Evolutionary conservation across 1,140 invertebrate species (phyloP).

Genomic region (Lasioglossum albipes): DNA sequence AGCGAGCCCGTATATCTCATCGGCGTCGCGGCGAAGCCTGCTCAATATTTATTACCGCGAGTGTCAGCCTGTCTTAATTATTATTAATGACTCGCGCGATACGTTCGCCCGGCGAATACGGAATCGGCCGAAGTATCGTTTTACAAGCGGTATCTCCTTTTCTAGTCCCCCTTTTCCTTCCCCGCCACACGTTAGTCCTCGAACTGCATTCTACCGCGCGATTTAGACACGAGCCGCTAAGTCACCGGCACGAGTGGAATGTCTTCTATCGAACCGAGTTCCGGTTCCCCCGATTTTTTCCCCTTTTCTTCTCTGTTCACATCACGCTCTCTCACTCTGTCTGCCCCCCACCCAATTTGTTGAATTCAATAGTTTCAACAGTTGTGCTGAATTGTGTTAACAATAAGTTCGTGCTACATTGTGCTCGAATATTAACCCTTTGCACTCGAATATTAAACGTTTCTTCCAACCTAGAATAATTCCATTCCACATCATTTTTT

Average conservation of each 20-base stretch:
- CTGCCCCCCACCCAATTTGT: no score
- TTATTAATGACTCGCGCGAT: constrained; percentile 42
- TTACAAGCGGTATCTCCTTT: not conserved
- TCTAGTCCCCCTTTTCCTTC: not conserved
- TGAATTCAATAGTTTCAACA: no score
- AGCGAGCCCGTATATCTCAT: constrained; percentile 15
- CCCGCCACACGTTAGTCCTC: not conserved
- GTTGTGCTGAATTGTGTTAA: no score
- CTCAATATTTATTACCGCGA: constrained; percentile 36
- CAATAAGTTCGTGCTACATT: no score
- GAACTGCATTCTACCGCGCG: constrained; percentile 40
- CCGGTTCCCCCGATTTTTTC: not conserved
- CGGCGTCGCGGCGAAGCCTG: not conserved
- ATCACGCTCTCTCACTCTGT: no score
- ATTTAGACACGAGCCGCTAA: constrained; percentile 38
- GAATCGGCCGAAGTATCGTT: constrained; percentile 37
- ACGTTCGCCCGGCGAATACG: constrained; percentile 34
- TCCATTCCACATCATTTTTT: no score
- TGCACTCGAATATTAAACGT: no score
- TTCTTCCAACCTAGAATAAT: no score
- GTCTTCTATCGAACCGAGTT: not conserved
- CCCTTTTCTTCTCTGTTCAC: not conserved
- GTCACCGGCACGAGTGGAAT: constrained; percentile 33
- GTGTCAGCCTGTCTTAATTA: constrained; percentile 56
- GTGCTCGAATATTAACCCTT: no score